phyloP scores from a whole-genome alignment of 2,888 invertebrate species.

The Alviniconcha strummeri region DNA sequence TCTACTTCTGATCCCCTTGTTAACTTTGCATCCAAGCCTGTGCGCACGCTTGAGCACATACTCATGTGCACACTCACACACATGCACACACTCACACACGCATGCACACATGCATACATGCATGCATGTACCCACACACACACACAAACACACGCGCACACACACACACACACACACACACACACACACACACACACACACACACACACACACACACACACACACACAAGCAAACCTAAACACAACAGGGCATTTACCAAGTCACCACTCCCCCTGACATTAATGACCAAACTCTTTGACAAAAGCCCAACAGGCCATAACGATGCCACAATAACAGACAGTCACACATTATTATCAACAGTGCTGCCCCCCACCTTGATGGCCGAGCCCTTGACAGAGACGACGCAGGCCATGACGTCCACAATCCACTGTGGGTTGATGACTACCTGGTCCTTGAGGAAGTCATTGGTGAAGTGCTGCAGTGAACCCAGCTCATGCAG shows the following conservation, averaged over 20 bases:
- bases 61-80: not conserved
- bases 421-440: constrained; percentile 73
- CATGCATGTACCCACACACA: not conserved
- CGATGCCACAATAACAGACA: too few relatives aligned
- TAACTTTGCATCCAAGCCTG: not conserved
- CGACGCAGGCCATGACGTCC: constrained; percentile 71
- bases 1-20: not conserved
- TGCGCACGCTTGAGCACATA: too few relatives aligned
- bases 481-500: constrained; percentile 71
- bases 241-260: too few relatives aligned
- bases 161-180: not conserved
- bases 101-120: not conserved
- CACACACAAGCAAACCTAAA: not conserved
- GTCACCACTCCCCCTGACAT: too few relatives aligned
- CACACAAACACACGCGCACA: not conserved
- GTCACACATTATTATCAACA: too few relatives aligned
- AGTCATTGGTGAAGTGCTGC: constrained; percentile 69
- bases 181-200: not conserved
- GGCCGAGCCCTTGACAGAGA: constrained; percentile 66
- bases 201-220: not conserved
- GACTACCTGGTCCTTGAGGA: constrained; percentile 66
- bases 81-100: not conserved
- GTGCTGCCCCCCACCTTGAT: constrained; percentile 51
- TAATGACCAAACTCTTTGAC: too few relatives aligned
- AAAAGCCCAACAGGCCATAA: too few relatives aligned